These are phyloP conservation scores for Mythimna pallens DNA, from an alignment of 2,888 invertebrate species.

Conservation along the genomic window DNA sequence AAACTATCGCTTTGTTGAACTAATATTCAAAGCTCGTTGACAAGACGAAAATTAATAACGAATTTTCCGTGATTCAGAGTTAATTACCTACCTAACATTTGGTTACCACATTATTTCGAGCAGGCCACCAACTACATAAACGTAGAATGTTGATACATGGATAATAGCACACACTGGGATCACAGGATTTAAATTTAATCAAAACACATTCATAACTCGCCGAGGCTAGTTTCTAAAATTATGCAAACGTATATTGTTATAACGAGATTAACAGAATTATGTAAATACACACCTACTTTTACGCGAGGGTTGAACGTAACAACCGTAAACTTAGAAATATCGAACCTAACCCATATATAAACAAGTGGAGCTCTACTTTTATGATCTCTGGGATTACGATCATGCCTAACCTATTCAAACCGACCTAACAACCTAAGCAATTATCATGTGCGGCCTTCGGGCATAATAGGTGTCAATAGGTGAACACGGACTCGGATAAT, in stretches of 20 bases:
- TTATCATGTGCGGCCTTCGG: conserved; percentile 68
- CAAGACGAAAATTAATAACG: conserved; percentile 40
- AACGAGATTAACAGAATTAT: conserved; percentile 65
- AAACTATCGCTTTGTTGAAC: conserved; percentile 51
- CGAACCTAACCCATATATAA: conserved; percentile 63
- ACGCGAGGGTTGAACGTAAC: conserved; percentile 59
- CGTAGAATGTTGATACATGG: conserved; percentile 15
- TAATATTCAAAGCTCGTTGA: conserved; percentile 40
- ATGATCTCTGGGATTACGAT: conserved; percentile 70
- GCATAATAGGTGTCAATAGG: conserved; percentile 59
- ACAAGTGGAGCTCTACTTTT: conserved; percentile 68
- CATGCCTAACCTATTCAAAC: conserved; percentile 63
- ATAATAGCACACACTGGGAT: conserved; percentile 36
- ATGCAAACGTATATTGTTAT: conserved; percentile 52
- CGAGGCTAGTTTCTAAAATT: conserved; percentile 47
- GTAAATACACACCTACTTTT: conserved; percentile 64
- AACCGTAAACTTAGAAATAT: conserved; percentile 62
- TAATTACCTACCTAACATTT: conserved; percentile 23
- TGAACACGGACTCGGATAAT: conserved; percentile 42
- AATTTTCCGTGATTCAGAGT: conserved; percentile 31
- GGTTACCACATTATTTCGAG: conserved; percentile 22
- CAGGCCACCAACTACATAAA: conserved; percentile 1
- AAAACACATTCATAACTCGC: conserved; percentile 46
- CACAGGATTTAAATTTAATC: conserved; percentile 51
- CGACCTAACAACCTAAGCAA: conserved; percentile 68